These are phyloP conservation scores for Mesocentrotus franciscanus DNA, from an alignment of 53 echinoderm and acorn worm species.

Conservation along the genomic window DNA sequence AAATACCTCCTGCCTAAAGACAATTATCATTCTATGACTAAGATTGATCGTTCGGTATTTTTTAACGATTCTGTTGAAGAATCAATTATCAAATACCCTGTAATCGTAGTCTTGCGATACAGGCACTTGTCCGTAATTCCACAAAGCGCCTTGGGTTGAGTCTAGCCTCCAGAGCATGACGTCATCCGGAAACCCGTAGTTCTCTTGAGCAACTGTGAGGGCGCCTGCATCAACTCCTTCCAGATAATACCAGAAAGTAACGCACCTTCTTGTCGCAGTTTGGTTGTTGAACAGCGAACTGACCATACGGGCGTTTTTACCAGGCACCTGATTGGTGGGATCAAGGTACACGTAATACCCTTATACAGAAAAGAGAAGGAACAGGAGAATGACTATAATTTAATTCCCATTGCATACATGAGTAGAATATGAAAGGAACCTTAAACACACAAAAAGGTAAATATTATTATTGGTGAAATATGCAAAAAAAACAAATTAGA, in stretches of 20 bases:
- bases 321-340: not conserved
- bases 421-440: too few relatives aligned
- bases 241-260: conserved; percentile 87
- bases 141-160: conserved; percentile 60
- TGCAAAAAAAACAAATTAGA: too few relatives aligned
- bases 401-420: too few relatives aligned
- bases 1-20: too few relatives aligned
- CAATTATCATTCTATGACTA: too few relatives aligned
- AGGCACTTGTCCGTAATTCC: conserved; percentile 81
- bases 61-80: not conserved
- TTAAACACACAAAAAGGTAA: too few relatives aligned
- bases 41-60: too few relatives aligned
- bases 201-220: conserved; percentile 61
- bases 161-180: conserved; percentile 59
- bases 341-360: conserved; percentile 82
- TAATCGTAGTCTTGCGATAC: conserved; percentile 59
- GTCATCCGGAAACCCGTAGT: not conserved
- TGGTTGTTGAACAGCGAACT: conserved; percentile 36
- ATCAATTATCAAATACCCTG: conserved; percentile 22
- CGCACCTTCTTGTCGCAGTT: conserved; percentile 64
- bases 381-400: not conserved
- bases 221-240: conserved; percentile 71
- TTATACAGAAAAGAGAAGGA: not conserved
- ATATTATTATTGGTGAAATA: too few relatives aligned
- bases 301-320: conserved; percentile 17